These are phyloP conservation scores for Onchidella celtica DNA, from an alignment of 2,888 invertebrate genomes.

Conservation along the genomic window DNA sequence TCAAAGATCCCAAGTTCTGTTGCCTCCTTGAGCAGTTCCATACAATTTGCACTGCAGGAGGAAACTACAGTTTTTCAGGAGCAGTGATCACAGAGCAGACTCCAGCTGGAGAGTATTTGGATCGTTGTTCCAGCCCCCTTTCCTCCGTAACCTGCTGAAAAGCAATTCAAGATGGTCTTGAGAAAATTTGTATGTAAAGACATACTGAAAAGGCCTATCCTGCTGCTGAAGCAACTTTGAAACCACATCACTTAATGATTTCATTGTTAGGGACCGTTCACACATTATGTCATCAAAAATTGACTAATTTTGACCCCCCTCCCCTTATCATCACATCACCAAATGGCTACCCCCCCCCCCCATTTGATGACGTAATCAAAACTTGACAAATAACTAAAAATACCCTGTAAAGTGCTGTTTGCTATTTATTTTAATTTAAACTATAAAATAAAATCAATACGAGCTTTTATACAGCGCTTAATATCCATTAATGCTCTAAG, in stretches of 20 bases:
- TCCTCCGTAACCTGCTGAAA: constrained; percentile 6
- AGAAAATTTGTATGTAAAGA: constrained; percentile 10
- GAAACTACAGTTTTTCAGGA: neutral
- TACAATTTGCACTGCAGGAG: neutral
- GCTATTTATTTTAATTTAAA: too few relatives aligned
- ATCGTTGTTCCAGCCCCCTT: constrained; percentile 25
- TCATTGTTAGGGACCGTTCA: too few relatives aligned
- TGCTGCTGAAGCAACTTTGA: neutral
- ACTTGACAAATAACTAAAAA: too few relatives aligned
- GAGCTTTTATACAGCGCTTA: too few relatives aligned
- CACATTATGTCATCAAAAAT: too few relatives aligned
- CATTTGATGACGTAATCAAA: too few relatives aligned
- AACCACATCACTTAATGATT: neutral
- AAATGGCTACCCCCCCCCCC: too few relatives aligned
- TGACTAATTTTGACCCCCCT: too few relatives aligned
- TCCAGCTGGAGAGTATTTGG: constrained; percentile 6
- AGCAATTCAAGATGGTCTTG: constrained; percentile 25
- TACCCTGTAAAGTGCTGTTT: too few relatives aligned
- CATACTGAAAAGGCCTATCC: constrained; percentile 2
- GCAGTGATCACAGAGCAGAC: neutral
- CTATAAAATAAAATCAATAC: too few relatives aligned
- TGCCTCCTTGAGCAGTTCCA: neutral
- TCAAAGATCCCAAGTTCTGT: neutral
- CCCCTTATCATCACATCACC: too few relatives aligned
- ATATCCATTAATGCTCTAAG: too few relatives aligned